Percentiles rank a stretch among this genome's conserved stretches.
Conservation (phyloP, 2,888 invertebrate genomes). For the Drosophila quinaria region DNA sequence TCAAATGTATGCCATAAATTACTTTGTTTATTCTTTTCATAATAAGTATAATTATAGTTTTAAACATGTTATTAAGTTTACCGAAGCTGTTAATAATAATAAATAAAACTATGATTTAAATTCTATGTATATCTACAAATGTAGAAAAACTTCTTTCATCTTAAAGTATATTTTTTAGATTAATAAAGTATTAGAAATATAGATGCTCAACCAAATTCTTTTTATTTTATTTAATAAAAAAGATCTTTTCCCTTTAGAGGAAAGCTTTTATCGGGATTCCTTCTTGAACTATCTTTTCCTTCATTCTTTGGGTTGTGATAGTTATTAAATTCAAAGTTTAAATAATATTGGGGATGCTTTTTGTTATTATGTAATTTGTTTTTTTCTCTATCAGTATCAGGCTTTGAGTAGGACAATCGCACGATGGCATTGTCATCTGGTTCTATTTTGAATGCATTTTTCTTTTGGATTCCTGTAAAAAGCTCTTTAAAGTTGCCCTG, state of each 20-base stretch:
- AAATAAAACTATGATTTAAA: background rate
- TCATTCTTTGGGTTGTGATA: slow-evolving; percentile 3
- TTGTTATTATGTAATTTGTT: background rate
- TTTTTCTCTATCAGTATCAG: background rate
- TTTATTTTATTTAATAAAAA: slow-evolving; percentile 3
- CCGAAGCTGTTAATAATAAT: background rate
- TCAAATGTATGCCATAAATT: slow-evolving; percentile 7
- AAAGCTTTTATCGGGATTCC: slow-evolving; percentile 18
- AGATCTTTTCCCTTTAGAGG: slow-evolving; percentile 45
- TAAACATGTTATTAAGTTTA: background rate
- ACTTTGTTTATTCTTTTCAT: background rate
- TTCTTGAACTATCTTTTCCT: background rate
- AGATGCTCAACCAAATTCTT: too few relatives aligned
- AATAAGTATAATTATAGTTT: background rate
- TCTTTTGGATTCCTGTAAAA: background rate
- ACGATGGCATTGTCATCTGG: slow-evolving; percentile 11
- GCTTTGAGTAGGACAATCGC: slow-evolving; percentile 1
- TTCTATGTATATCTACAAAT: too few relatives aligned
- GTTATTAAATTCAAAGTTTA: slow-evolving; percentile 49
- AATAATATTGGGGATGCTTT: slow-evolving; percentile 9
- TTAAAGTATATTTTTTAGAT: too few relatives aligned
- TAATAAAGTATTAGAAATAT: too few relatives aligned
- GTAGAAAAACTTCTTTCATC: too few relatives aligned
- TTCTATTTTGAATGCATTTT: slow-evolving; percentile 29
- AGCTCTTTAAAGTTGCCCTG: slow-evolving; percentile 20